Evolutionary conservation across 1,140 invertebrate genomes (phyloP).

Genomic region (Drosophila nebulosa): DNA sequence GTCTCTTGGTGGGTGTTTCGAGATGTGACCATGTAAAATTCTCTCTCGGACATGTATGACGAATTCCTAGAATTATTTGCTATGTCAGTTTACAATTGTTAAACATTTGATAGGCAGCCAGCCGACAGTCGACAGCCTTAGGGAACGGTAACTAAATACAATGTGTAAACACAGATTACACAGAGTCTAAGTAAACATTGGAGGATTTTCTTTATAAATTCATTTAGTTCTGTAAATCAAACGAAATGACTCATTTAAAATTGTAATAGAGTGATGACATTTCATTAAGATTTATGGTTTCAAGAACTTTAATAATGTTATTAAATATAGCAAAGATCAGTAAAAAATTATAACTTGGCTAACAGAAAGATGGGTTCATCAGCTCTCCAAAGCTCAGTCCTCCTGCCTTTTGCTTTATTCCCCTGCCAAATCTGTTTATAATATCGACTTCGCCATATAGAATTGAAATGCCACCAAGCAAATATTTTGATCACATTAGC

Average conservation of each 20-base stretch:
- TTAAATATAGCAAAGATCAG: background rate
- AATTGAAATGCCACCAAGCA: background rate
- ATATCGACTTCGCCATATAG: background rate
- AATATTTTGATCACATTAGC: constrained; percentile 15
- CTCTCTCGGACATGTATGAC: background rate
- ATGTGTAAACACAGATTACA: constrained; percentile 5
- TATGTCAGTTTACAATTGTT: constrained; percentile 9
- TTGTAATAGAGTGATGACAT: background rate
- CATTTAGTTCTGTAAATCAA: background rate
- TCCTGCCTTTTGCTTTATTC: no score
- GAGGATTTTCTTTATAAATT: background rate
- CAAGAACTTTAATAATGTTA: no score
- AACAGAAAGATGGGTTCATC: no score
- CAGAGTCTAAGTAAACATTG: background rate
- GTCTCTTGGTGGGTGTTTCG: background rate
- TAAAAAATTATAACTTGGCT: no score
- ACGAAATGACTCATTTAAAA: background rate
- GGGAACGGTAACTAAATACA: background rate
- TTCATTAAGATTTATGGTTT: background rate
- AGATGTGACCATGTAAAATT: background rate
- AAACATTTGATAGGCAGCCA: background rate
- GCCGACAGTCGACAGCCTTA: no score
- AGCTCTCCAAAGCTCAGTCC: no score
- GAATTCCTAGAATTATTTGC: constrained; percentile 11
- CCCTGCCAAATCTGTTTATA: background rate